A percentile compares a stretch with the other conserved stretches of the same genome.
Evolutionary conservation across 2,888 invertebrate genomes (phyloP).

Genomic region (Nesidiocoris tenuis): DNA sequence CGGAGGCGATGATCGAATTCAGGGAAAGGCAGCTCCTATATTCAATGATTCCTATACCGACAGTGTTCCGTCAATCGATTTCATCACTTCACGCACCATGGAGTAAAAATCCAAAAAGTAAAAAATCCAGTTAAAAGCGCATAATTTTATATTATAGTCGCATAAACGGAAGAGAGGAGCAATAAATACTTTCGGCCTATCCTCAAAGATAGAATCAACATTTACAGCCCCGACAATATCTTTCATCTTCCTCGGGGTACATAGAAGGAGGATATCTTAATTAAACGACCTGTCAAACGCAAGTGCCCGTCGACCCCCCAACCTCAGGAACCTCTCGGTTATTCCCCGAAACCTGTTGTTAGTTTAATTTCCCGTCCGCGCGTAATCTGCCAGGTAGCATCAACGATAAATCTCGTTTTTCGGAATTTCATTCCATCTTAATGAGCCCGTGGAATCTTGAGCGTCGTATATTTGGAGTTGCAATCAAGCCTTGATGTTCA

Average conservation of each 20-base stretch:
- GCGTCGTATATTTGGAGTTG: background rate
- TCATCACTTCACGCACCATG: too few relatives aligned
- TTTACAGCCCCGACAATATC: too few relatives aligned
- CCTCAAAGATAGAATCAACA: too few relatives aligned
- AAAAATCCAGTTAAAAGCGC: too few relatives aligned
- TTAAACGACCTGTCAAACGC: background rate
- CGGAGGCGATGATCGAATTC: too few relatives aligned
- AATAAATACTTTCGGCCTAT: too few relatives aligned
- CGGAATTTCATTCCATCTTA: background rate
- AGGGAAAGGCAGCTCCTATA: too few relatives aligned
- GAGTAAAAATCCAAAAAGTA: too few relatives aligned
- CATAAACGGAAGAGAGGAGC: too few relatives aligned
- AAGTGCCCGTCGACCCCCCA: background rate
- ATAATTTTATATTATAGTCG: too few relatives aligned
- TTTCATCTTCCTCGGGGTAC: background rate
- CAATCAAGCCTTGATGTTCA: background rate
- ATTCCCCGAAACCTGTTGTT: background rate
- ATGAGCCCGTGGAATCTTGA: background rate
- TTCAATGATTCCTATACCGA: too few relatives aligned
- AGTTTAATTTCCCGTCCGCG: background rate
- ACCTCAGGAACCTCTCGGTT: background rate
- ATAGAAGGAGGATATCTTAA: background rate
- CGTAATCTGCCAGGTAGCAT: background rate
- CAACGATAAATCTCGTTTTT: slow-evolving; percentile 12
- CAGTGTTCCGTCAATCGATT: too few relatives aligned